phyloP scores from a whole-genome alignment of 2,888 invertebrate genomes.

The Phorcus lineatus region DNA sequence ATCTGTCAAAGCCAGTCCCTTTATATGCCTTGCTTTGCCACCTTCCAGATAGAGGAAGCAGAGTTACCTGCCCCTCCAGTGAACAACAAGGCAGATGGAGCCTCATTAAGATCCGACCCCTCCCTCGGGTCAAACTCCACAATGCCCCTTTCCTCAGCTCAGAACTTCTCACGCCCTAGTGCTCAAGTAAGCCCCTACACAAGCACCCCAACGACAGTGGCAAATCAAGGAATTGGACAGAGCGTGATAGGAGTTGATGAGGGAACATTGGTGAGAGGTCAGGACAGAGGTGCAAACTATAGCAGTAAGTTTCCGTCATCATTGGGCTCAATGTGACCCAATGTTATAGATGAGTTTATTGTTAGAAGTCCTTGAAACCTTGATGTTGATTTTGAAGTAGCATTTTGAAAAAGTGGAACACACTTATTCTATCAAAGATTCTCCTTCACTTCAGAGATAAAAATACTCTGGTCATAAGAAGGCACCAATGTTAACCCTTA shows the following conservation, averaged over 20 bases:
- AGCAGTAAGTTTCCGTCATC: background rate
- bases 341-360: no score
- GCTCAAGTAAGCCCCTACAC: constrained; percentile 55
- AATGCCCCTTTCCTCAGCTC: constrained; percentile 29
- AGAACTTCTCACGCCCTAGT: constrained; percentile 47
- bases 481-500: no score
- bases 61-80: constrained; percentile 26
- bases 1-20: no score
- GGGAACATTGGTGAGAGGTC: constrained; percentile 58
- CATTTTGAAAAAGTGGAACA: no score
- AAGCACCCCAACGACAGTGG: constrained; percentile 46
- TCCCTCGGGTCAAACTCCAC: constrained; percentile 28
- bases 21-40: no score
- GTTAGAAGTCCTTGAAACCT: no score
- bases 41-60: constrained; percentile 49
- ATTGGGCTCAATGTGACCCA: no score
- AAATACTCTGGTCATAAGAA: no score
- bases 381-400: no score
- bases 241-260: constrained; percentile 69
- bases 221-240: constrained; percentile 41
- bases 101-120: background rate
- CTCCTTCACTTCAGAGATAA: no score
- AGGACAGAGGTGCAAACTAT: background rate
- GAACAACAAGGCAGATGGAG: background rate
- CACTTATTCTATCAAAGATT: no score